phyloP scores from a whole-genome alignment of 1,140 invertebrate genomes.

The Meteorus sp. region DNA sequence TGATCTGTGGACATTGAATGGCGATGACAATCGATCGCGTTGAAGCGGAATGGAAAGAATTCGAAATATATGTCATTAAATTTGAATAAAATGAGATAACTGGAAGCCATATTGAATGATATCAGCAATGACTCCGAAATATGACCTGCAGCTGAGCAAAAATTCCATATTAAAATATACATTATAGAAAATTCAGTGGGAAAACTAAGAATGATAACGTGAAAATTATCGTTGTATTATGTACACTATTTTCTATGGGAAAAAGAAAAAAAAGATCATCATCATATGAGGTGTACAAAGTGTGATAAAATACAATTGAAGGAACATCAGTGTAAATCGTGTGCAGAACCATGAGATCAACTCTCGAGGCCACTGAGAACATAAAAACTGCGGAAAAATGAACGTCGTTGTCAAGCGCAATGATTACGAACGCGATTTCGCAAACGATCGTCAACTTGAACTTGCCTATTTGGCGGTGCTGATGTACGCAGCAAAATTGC shows the following conservation, averaged over 20 bases:
- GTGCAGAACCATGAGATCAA: conserved; percentile 6
- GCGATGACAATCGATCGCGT: conserved; percentile 2
- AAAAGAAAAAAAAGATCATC: too few relatives aligned
- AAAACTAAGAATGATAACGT: too few relatives aligned
- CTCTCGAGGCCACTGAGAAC: not conserved
- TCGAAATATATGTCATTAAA: too few relatives aligned
- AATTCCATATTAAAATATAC: not conserved
- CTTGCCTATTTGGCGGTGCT: not conserved
- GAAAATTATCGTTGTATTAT: too few relatives aligned
- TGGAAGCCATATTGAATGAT: not conserved
- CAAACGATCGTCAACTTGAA: conserved; percentile 23
- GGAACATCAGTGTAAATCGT: not conserved
- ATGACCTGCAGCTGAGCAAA: not conserved
- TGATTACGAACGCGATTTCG: conserved; percentile 43
- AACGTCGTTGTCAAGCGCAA: conserved; percentile 3
- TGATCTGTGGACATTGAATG: not conserved
- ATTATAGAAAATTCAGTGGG: too few relatives aligned
- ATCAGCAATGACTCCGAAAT: not conserved
- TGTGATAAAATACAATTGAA: not conserved
- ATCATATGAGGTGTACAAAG: too few relatives aligned
- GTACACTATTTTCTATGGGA: too few relatives aligned
- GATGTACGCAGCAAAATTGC: conserved; percentile 1
- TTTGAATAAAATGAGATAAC: not conserved
- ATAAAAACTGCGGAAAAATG: conserved; percentile 5
- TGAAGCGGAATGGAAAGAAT: not conserved